Evolutionary conservation across 2,113 vertebrate species (phyloP).

Genomic region (Forbesichthys papilliferus): DNA sequence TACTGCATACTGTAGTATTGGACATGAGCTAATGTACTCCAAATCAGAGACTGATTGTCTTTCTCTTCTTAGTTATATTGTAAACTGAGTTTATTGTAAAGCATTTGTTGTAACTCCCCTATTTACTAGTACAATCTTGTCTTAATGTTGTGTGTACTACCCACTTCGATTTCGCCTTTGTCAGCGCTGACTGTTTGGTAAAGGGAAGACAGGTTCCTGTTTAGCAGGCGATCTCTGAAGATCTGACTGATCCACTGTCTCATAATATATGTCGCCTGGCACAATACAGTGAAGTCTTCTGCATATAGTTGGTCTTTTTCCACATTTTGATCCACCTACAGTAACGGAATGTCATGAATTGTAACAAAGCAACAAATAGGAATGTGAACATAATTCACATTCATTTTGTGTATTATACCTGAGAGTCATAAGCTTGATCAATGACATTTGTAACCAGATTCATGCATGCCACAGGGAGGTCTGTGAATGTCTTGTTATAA

Average conservation of each 20-base stretch:
- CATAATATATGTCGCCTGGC: constrained; percentile 23
- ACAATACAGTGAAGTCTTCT: constrained; percentile 30
- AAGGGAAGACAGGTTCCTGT: rapidly evolving
- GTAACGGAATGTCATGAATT: background rate
- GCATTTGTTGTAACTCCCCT: background rate
- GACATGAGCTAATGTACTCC: background rate
- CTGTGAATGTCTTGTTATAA: background rate
- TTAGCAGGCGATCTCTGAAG: constrained; percentile 46
- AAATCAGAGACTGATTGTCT: background rate
- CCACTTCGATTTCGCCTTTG: constrained; percentile 64
- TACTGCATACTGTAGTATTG: background rate
- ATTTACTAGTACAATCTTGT: background rate
- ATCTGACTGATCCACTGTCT: constrained; percentile 62
- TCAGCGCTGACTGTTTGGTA: background rate
- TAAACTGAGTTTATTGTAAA: too few species aligned
- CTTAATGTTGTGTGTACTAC: constrained; percentile 1
- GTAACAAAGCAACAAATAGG: background rate
- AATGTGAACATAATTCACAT: background rate
- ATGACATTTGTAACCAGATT: constrained; percentile 58
- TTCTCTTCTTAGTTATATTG: too few species aligned
- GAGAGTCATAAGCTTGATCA: background rate
- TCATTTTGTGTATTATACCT: constrained; percentile 39
- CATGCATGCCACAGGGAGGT: constrained; percentile 64
- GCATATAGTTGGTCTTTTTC: background rate
- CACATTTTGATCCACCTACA: constrained; percentile 27